Evolutionary conservation across 1,140 invertebrate species (phyloP), one percentile per base, ranked within the genome.

Genomic region (Sesamia nonagrioides): DNA sequence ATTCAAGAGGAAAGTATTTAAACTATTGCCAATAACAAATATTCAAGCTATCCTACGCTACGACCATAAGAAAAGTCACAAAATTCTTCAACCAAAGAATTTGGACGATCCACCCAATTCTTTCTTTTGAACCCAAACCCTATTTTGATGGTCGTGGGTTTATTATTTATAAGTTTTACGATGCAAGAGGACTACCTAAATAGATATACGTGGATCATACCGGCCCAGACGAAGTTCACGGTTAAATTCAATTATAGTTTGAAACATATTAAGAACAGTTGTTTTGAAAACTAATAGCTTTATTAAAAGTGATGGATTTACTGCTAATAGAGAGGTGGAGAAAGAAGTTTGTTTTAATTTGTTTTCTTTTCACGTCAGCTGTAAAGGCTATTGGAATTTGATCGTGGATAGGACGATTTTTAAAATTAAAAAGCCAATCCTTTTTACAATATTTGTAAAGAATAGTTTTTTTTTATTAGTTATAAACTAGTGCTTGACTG

Each of bases 91-190:
- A 18, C 7, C 8, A 8, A 6, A 37, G 50, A 71, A 17, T 54
- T 35, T 72, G 8, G n/a, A n/a, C 6, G 13, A 17, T 11, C 68
- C 33, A 33, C 6, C 27, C 52, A 61, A 61, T 61, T 61, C 58
- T 61, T 63, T 11, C 18, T 27, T 2, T 13, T 13, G 9, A 56
- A 27, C 35, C 27, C 42, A 35, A 63, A 18, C 74, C 74, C 58
- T 6, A 33, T 15, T 63, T 75, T 9, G 56, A 48, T 50, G 66
- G 13, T n/a, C 42, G 6, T 69, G 4, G 17, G 86, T 86, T 88
- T 89, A 91, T 90, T 91, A 91, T 91, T 91, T 89, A 90, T 89
- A 91, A 89, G 85, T 89, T 91, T 90, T 90, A 90, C 82, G 88
- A 89, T 75, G 80, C 45, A 84, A 78, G 85, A 85, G 83, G 82